Evolutionary conservation across 2,113 vertebrate genomes (phyloP).

Genomic region (Cygnus buccinator): DNA sequence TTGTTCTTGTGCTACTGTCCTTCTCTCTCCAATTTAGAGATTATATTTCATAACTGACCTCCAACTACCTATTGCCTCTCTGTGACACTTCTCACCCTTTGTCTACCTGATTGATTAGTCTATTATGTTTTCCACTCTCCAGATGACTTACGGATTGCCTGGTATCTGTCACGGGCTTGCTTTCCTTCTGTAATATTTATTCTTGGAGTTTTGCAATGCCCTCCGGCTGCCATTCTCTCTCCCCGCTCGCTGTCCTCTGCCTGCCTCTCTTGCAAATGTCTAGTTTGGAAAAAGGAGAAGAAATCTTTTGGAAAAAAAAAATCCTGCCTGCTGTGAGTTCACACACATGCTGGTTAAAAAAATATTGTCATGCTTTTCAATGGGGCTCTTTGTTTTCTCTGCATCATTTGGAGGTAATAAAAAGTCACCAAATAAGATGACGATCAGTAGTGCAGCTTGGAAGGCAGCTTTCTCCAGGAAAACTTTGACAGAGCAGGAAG

Average conservation of each 20-base stretch:
- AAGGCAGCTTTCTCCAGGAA: neutral
- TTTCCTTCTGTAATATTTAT: conserved; percentile 30
- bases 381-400: conserved; percentile 38
- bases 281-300: neutral
- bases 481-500: neutral
- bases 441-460: neutral
- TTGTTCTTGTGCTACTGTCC: neutral
- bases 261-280: neutral
- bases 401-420: conserved; percentile 7
- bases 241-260: neutral
- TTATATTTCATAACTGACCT: conserved; percentile 57
- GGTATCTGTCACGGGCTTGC: conserved; percentile 7
- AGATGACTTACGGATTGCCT: conserved; percentile 36
- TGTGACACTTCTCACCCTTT: conserved; percentile 32
- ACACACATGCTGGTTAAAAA: neutral
- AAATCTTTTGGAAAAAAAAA: neutral
- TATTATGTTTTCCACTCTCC: conserved; percentile 16
- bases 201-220: conserved; percentile 2
- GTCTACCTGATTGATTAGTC: conserved; percentile 61
- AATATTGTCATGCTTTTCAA: neutral
- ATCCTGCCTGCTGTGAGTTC: neutral
- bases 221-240: conserved; percentile 12
- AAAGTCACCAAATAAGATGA: neutral
- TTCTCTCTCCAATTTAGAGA: conserved; percentile 27
- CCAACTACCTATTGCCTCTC: conserved; percentile 39